Conservation (phyloP, 2,888 invertebrate species). For the Limnephilus rhombicus region DNA sequence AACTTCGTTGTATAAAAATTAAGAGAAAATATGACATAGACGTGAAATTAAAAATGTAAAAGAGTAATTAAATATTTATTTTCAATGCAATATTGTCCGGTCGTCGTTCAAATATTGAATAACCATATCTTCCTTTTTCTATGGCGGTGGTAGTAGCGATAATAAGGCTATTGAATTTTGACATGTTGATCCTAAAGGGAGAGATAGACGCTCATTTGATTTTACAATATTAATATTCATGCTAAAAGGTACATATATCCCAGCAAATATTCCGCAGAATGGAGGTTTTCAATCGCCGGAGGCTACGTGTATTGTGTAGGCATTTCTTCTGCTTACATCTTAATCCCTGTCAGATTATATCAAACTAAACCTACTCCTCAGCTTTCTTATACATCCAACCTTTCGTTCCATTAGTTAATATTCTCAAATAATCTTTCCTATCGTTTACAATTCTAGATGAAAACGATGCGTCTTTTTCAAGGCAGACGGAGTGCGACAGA, state of each 20-base stretch:
- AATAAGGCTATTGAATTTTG: neutral
- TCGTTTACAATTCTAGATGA: no score
- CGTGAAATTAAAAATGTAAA: no score
- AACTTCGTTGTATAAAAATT: no score
- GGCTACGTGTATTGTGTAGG: neutral
- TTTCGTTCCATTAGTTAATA: neutral
- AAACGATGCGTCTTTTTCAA: no score
- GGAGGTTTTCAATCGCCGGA: neutral
- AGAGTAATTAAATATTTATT: neutral
- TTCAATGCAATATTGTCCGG: neutral
- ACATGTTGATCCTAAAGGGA: neutral
- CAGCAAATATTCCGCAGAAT: neutral
- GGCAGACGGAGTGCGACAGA: no score
- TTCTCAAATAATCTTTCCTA: neutral
- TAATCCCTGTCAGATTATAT: neutral
- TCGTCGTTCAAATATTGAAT: neutral
- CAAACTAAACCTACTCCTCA: neutral
- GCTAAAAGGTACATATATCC: neutral
- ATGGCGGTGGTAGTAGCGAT: no score
- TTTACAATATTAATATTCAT: neutral
- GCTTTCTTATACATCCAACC: neutral
- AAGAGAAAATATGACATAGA: no score
- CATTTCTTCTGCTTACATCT: neutral
- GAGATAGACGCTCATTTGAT: neutral
- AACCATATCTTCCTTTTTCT: no score